Percentiles rank a stretch among this genome's conserved stretches.
These are phyloP conservation scores for Petrophora chlorosata DNA, from an alignment of 2,888 invertebrate species.

Conservation along the genomic window DNA sequence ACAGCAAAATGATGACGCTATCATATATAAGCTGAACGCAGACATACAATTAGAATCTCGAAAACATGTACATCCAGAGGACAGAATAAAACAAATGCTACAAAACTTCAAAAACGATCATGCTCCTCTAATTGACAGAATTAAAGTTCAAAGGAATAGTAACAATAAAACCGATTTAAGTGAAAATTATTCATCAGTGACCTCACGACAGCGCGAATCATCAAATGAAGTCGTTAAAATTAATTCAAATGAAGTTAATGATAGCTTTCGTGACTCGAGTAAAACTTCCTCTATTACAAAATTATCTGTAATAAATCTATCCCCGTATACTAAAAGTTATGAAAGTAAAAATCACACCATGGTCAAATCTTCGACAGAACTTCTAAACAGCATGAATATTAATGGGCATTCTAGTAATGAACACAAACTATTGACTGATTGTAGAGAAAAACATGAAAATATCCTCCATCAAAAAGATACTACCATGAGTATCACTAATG, in stretches of 20 bases:
- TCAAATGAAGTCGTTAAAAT: slow-evolving; percentile 2
- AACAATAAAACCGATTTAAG: slow-evolving; percentile 39
- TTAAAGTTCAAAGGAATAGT: slow-evolving; percentile 42
- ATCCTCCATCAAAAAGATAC: slow-evolving; percentile 2
- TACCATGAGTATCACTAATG: slow-evolving; percentile 26
- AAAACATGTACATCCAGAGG: slow-evolving; percentile 46
- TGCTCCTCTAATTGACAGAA: slow-evolving; percentile 50
- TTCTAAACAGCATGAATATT: slow-evolving; percentile 49
- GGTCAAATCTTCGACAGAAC: slow-evolving; percentile 51
- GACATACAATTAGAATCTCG: slow-evolving; percentile 58
- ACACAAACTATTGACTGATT: neutral
- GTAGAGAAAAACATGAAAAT: neutral
- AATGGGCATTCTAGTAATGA: slow-evolving; percentile 1
- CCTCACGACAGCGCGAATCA: slow-evolving; percentile 6
- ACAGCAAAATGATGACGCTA: slow-evolving; percentile 49
- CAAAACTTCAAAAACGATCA: slow-evolving; percentile 61
- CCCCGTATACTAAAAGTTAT: neutral
- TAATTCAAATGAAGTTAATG: slow-evolving; percentile 9
- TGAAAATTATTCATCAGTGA: slow-evolving; percentile 24
- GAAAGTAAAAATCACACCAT: slow-evolving; percentile 34
- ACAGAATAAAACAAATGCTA: slow-evolving; percentile 46
- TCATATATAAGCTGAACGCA: slow-evolving; percentile 65
- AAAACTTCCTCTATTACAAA: slow-evolving; percentile 7
- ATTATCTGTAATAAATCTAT: slow-evolving; percentile 3
- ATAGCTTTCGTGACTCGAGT: neutral